Percentiles rank a stretch among this genome's conserved stretches.
phyloP scores from a whole-genome alignment of 1,140 invertebrate genomes.

The Stenopsyche tienmushanensis region DNA sequence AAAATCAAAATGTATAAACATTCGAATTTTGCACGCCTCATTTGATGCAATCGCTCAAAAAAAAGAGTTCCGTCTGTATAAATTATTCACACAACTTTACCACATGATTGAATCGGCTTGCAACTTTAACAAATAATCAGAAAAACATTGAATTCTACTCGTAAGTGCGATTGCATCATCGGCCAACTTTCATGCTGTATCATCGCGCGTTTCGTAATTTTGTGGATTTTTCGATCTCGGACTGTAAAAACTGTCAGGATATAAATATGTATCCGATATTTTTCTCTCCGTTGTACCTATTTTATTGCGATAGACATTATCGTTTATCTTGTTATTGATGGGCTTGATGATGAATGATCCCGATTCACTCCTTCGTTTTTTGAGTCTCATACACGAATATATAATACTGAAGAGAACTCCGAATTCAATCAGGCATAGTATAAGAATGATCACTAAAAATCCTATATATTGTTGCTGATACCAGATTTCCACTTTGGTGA shows the following conservation, averaged over 20 bases:
- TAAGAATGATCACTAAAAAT: constrained; percentile 65
- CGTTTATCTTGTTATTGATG: constrained; percentile 46
- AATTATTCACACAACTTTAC: too few species aligned
- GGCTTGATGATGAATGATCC: constrained; percentile 48
- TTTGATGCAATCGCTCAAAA: constrained; percentile 15
- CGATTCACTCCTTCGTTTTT: constrained; percentile 46
- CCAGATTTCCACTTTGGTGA: constrained; percentile 72
- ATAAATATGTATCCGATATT: constrained; percentile 52
- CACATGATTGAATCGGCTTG: constrained; percentile 57
- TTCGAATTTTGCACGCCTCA: background rate
- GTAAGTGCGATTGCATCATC: constrained; percentile 57
- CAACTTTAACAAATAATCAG: constrained; percentile 52
- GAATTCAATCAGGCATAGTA: constrained; percentile 68
- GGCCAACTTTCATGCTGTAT: constrained; percentile 57
- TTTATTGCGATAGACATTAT: constrained; percentile 52
- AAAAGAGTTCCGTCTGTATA: too few species aligned
- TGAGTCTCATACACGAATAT: constrained; percentile 64
- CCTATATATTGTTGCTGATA: constrained; percentile 73
- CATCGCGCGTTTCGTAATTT: constrained; percentile 52
- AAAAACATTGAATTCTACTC: constrained; percentile 54
- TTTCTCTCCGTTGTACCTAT: constrained; percentile 47
- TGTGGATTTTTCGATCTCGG: constrained; percentile 51
- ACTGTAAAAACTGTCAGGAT: constrained; percentile 55
- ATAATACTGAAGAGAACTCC: constrained; percentile 67
- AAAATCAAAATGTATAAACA: too few species aligned